A percentile compares a stretch with the other conserved stretches of the same genome.
These are phyloP conservation scores for Ceratitis capitata DNA, from an alignment of 1,140 invertebrate species.

Conservation along the genomic window DNA sequence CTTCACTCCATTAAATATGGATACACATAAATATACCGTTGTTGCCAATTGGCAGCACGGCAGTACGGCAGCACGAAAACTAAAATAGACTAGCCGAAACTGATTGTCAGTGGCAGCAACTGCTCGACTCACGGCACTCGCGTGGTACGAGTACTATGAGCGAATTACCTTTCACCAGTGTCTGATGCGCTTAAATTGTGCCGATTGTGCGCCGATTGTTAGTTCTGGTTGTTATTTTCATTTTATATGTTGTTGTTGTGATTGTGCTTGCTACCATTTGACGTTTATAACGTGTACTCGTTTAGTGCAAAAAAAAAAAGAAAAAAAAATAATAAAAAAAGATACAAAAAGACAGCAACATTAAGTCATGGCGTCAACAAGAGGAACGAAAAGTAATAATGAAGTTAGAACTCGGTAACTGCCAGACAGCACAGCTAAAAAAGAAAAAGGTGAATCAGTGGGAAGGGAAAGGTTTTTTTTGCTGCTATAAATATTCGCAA, in stretches of 20 bases:
- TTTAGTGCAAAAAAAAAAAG: neutral
- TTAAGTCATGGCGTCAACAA: neutral
- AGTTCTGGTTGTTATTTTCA: constrained; percentile 29
- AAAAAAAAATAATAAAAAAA: neutral
- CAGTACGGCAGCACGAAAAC: too few relatives aligned
- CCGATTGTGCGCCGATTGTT: constrained; percentile 15
- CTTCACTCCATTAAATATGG: neutral
- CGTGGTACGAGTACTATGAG: neutral
- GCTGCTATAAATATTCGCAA: constrained; percentile 7
- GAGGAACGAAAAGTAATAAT: too few relatives aligned
- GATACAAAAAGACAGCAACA: neutral
- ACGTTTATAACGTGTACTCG: neutral
- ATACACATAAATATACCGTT: neutral
- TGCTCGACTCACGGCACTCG: neutral
- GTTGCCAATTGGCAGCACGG: neutral
- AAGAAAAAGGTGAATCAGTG: too few relatives aligned
- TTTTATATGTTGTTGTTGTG: constrained; percentile 12
- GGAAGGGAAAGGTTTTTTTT: too few relatives aligned
- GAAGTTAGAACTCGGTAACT: too few relatives aligned
- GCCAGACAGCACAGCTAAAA: too few relatives aligned
- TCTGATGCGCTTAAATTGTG: constrained; percentile 12
- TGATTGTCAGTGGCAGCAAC: neutral
- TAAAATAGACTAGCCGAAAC: constrained; percentile 9
- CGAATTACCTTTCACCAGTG: neutral
- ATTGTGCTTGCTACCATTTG: constrained; percentile 12